Evolutionary conservation across 2,113 vertebrate species (phyloP).

Genomic region (Colistium nudipinnis): DNA sequence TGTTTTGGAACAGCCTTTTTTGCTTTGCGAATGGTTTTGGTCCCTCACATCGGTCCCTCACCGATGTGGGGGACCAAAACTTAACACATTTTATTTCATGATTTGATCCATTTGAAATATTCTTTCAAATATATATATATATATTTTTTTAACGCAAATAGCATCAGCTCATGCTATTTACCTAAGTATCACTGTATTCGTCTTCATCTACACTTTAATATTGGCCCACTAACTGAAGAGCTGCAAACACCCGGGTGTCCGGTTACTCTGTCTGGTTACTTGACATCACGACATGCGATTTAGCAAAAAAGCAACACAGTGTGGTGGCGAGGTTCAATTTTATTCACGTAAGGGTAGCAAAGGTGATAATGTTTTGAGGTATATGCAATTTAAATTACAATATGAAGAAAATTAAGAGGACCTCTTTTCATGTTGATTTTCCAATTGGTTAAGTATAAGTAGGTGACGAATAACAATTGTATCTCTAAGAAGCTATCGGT

Average conservation of each 20-base stretch:
- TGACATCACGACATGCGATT: background rate
- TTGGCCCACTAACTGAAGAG: background rate
- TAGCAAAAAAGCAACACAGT: background rate
- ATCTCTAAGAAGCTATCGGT: constrained; percentile 29
- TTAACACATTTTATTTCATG: too few species aligned
- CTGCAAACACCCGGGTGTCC: background rate
- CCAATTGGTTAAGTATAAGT: constrained; percentile 36
- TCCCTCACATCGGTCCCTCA: too few species aligned
- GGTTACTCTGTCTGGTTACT: background rate
- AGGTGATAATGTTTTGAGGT: constrained; percentile 33
- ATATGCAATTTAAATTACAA: constrained; percentile 33
- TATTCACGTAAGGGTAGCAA: constrained; percentile 57
- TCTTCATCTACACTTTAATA: background rate
- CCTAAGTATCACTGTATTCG: background rate
- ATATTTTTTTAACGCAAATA: background rate
- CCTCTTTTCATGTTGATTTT: constrained; percentile 37
- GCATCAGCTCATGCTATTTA: background rate
- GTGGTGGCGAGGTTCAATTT: constrained; percentile 37
- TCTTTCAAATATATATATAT: too few species aligned
- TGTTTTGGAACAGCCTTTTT: too few species aligned
- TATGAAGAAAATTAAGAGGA: constrained; percentile 32
- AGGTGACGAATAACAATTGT: constrained; percentile 21
- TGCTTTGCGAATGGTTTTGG: too few species aligned
- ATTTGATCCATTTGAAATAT: too few species aligned
- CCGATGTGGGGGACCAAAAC: too few species aligned